A percentile compares a stretch with the other conserved stretches of the same genome.
Conservation (phyloP, 2,797 vertebrate species). For the Balearica regulorum region DNA sequence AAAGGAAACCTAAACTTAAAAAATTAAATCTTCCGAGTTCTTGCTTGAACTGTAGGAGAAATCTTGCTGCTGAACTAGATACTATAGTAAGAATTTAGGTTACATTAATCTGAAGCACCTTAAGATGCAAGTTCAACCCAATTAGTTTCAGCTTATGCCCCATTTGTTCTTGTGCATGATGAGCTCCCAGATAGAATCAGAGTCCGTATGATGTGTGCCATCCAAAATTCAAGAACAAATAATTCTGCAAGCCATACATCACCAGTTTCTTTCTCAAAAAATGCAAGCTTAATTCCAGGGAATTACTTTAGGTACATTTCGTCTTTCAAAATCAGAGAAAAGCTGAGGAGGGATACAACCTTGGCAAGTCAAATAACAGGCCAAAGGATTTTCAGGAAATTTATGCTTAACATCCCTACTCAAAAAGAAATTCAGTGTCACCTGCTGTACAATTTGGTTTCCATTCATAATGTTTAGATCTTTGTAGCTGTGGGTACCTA, state of each 20-base stretch:
- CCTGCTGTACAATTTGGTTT: not conserved
- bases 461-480: not conserved
- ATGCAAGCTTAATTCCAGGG: not conserved
- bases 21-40: not conserved
- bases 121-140: not conserved
- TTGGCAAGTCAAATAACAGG: not conserved
- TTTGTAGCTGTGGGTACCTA: too few relatives aligned
- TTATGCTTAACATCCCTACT: not conserved
- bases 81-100: not conserved
- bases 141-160: not conserved
- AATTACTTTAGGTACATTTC: not conserved
- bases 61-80: not conserved
- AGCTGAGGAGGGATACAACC: not conserved
- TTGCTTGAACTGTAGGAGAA: not conserved
- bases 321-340: not conserved
- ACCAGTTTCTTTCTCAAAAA: not conserved
- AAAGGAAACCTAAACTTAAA: not conserved
- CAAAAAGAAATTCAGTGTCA: not conserved
- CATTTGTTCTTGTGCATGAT: not conserved
- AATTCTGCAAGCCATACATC: fast-evolving
- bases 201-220: not conserved
- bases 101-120: not conserved
- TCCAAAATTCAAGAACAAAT: not conserved
- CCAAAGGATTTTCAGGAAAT: not conserved
- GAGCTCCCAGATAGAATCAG: not conserved